phyloP scores from a whole-genome alignment of 2,888 invertebrate genomes.

The Lochmaea capreae region DNA sequence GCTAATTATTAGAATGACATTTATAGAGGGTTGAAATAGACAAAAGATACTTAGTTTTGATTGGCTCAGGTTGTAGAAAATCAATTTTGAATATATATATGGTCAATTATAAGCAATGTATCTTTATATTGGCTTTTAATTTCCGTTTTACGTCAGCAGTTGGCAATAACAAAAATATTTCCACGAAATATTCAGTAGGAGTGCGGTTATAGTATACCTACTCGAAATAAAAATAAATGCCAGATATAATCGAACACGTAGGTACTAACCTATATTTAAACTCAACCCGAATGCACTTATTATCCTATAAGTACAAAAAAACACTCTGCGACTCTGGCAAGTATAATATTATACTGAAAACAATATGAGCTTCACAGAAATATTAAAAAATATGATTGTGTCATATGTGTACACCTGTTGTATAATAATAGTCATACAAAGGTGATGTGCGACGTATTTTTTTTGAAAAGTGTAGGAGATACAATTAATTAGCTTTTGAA shows the following conservation, averaged over 20 bases:
- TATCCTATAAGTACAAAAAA: not conserved
- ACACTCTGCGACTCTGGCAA: not conserved
- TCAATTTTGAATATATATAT: too few relatives aligned
- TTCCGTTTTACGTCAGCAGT: slow-evolving; percentile 3
- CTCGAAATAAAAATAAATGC: slow-evolving; percentile 16
- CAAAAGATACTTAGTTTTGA: too few relatives aligned
- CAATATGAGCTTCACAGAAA: not conserved
- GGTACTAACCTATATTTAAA: not conserved
- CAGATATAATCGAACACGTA: slow-evolving; percentile 8
- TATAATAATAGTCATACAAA: not conserved
- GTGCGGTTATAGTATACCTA: not conserved
- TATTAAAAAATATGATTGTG: not conserved
- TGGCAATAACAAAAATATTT: slow-evolving; percentile 6
- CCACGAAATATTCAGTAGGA: not conserved
- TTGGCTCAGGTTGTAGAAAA: too few relatives aligned
- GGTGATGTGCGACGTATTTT: too few relatives aligned
- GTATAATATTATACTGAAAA: not conserved
- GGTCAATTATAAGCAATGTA: not conserved
- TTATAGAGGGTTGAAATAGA: too few relatives aligned
- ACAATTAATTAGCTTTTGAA: too few relatives aligned
- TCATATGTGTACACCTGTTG: not conserved
- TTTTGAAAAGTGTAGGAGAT: too few relatives aligned
- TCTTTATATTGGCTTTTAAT: not conserved
- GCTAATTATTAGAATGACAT: too few relatives aligned
- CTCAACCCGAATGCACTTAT: not conserved